Percentiles rank a stretch among this genome's conserved stretches.
These are phyloP conservation scores for Gavia stellata DNA, from an alignment of 2,113 vertebrate species.

Conservation along the genomic window DNA sequence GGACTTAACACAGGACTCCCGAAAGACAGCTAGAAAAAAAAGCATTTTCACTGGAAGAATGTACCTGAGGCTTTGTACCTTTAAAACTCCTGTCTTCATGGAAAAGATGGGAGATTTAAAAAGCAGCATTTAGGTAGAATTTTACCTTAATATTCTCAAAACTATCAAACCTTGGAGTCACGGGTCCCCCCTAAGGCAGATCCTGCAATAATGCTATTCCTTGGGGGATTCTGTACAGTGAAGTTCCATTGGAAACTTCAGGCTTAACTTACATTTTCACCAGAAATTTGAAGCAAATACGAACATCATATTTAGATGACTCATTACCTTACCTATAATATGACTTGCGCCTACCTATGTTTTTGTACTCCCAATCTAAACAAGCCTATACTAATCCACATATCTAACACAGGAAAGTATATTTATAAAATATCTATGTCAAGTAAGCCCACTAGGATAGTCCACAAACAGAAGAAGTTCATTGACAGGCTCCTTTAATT, in stretches of 20 bases:
- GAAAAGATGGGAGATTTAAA: not conserved
- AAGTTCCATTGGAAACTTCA: not conserved
- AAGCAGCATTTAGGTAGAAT: not conserved
- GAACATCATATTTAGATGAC: not conserved
- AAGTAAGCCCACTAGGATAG: not conserved
- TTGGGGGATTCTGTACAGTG: not conserved
- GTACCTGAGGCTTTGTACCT: not conserved
- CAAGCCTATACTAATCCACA: not conserved
- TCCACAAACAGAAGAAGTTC: not conserved
- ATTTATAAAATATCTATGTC: not conserved
- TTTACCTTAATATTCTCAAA: not conserved
- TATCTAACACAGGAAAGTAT: not conserved
- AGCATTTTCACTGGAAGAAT: not conserved
- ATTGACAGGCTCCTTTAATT: not conserved
- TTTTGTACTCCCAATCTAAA: not conserved
- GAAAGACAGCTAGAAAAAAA: not conserved
- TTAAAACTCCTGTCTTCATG: not conserved
- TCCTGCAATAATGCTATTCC: not conserved
- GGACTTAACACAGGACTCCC: not conserved
- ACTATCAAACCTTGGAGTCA: not conserved
- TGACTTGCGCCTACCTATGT: fast-evolving
- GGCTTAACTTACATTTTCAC: not conserved
- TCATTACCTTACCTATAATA: not conserved
- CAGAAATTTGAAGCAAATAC: not conserved
- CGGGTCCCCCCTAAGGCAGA: not conserved